phyloP scores from a whole-genome alignment of 2,113 vertebrate species.

The Cinclus mexicanus region DNA sequence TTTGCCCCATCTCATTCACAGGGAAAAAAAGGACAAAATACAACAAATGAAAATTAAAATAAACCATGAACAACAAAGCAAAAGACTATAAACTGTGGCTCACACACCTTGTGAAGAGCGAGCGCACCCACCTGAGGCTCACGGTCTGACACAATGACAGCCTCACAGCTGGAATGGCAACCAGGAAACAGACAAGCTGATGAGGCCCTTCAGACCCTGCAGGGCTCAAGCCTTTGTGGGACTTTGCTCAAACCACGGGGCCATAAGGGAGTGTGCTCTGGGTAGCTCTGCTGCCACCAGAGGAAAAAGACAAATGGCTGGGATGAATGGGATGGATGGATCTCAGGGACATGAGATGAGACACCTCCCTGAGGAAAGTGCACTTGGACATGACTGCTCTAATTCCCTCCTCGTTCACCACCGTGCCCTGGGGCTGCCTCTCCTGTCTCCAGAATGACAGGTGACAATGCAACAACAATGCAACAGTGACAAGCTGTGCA shows the following conservation, averaged over 20 bases:
- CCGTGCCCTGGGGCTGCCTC: neutral
- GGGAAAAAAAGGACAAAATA: neutral
- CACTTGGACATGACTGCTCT: neutral
- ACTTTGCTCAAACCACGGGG: neutral
- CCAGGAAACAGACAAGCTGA: neutral
- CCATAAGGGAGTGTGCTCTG: neutral
- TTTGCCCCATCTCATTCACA: neutral
- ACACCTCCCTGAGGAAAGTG: neutral
- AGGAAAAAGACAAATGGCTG: neutral
- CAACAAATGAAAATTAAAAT: neutral
- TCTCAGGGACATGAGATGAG: neutral
- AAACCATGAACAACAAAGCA: neutral
- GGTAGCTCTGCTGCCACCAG: neutral
- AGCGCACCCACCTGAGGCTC: neutral
- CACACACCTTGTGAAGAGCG: neutral
- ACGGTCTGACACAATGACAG: accelerated
- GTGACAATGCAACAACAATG: neutral
- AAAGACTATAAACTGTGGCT: neutral
- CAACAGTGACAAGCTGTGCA: no score
- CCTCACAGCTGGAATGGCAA: neutral
- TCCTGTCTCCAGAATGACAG: neutral
- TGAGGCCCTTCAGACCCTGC: neutral
- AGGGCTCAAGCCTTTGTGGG: neutral
- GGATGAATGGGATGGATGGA: no score
- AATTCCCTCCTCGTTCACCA: neutral